phyloP scores from a whole-genome alignment of 2,113 vertebrate genomes.

The Empidonax alnorum region DNA sequence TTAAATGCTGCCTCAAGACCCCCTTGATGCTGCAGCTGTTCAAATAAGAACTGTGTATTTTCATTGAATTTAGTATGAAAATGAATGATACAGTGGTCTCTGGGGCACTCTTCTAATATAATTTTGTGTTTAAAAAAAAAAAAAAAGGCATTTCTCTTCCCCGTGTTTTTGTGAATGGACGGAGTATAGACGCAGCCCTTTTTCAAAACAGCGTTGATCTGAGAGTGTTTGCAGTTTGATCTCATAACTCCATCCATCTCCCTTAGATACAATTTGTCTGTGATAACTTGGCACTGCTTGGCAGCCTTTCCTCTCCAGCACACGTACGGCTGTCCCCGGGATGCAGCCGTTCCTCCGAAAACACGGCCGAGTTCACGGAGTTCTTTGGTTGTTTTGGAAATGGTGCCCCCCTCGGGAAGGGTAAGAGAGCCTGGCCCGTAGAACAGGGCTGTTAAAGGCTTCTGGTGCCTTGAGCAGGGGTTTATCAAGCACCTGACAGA shows the following conservation, averaged over 20 bases:
- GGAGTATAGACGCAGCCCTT: background rate
- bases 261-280: background rate
- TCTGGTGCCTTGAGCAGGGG: background rate
- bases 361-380: background rate
- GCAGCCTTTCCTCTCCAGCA: background rate
- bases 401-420: background rate
- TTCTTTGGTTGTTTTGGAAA: background rate
- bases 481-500: background rate
- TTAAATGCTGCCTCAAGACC: background rate
- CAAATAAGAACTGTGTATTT: background rate
- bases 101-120: background rate
- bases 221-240: background rate
- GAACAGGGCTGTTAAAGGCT: background rate
- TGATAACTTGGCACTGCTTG: background rate
- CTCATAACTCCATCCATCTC: background rate
- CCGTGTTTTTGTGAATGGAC: background rate
- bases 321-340: accelerated
- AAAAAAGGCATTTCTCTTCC: background rate
- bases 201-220: background rate
- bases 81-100: background rate
- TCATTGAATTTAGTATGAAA: constrained; percentile 27
- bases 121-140: background rate
- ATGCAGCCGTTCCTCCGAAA: background rate
- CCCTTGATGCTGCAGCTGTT: background rate
- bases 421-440: background rate